phyloP scores from a whole-genome alignment of 2,797 vertebrate genomes.

The Chrosomus eos region DNA sequence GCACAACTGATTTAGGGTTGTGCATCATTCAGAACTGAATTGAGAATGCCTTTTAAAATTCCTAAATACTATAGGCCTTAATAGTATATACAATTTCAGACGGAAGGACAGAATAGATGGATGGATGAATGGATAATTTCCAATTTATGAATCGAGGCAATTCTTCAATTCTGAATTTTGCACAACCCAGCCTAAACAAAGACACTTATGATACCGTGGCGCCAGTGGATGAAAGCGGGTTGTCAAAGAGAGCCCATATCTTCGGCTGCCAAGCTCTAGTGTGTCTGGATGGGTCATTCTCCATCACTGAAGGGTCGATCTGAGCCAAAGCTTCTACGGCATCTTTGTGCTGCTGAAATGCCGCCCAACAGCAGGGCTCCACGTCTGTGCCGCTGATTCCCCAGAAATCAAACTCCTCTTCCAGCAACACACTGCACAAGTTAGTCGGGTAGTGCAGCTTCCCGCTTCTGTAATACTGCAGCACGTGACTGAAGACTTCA shows the following conservation, averaged over 20 bases:
- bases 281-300: too few relatives aligned
- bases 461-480: slow-evolving; percentile 40
- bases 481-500: slow-evolving; percentile 29
- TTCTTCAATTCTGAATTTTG: background rate
- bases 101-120: too few relatives aligned
- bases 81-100: too few relatives aligned
- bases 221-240: background rate
- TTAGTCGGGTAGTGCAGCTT: slow-evolving; percentile 38
- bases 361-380: slow-evolving; percentile 45
- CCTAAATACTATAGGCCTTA: too few relatives aligned
- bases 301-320: slow-evolving; percentile 3
- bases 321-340: background rate
- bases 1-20: background rate
- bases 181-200: background rate
- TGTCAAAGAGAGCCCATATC: slow-evolving; percentile 46
- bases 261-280: background rate
- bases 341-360: slow-evolving; percentile 2
- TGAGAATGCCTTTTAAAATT: background rate
- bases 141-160: background rate
- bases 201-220: slow-evolving; percentile 8
- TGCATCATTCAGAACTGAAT: background rate
- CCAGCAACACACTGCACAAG: background rate
- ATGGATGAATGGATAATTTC: background rate
- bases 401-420: slow-evolving; percentile 43
- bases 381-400: slow-evolving; percentile 30